phyloP scores from a whole-genome alignment of 2,113 vertebrate genomes.

The Protobothrops flavoviridis region DNA sequence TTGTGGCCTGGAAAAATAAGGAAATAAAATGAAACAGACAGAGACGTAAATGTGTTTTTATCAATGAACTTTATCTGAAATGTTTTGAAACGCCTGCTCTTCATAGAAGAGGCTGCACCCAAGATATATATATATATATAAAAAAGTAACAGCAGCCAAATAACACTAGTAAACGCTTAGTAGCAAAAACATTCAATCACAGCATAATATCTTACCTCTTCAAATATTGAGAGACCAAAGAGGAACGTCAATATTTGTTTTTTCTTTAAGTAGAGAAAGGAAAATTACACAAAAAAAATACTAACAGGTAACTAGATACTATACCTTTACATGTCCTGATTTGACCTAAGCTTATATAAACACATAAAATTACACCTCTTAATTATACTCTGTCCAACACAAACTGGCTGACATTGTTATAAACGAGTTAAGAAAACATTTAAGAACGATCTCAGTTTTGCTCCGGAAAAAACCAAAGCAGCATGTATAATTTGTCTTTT shows the following conservation, averaged over 20 bases:
- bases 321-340: too few species aligned
- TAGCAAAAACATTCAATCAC: background rate
- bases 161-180: background rate
- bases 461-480: background rate
- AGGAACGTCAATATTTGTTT: background rate
- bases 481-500: too few species aligned
- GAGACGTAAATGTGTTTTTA: background rate
- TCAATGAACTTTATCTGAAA: background rate
- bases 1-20: background rate
- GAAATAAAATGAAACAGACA: background rate
- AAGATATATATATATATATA: background rate
- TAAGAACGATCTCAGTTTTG: background rate
- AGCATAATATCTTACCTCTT: background rate
- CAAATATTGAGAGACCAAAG: background rate
- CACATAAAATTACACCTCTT: background rate
- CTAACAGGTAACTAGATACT: background rate
- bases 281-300: background rate
- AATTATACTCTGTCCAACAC: background rate
- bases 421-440: background rate
- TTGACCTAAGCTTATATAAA: background rate
- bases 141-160: too few species aligned
- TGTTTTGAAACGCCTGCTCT: background rate
- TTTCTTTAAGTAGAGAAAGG: background rate
- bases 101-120: background rate
- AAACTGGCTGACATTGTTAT: background rate